Conservation (phyloP, 1,140 invertebrate genomes). For the Orchesella cincta region DNA sequence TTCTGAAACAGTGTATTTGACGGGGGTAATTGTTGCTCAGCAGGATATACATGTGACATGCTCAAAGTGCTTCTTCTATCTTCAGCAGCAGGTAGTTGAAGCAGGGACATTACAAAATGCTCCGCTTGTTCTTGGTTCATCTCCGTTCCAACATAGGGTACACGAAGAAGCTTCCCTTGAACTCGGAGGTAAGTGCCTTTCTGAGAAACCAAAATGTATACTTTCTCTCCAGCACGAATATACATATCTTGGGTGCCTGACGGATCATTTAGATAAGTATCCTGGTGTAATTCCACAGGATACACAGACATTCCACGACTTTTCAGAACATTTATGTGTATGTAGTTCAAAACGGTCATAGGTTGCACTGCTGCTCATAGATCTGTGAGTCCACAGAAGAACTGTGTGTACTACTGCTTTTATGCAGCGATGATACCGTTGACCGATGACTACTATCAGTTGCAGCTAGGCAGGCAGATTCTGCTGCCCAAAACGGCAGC, state of each 20-base stretch:
- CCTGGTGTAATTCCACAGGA: conserved; percentile 40
- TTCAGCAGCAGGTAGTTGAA: background rate
- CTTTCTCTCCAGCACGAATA: conserved; percentile 41
- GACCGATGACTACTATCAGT: too few relatives aligned
- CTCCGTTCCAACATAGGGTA: conserved; percentile 35
- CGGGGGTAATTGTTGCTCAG: conserved; percentile 36
- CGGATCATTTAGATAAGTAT: conserved; percentile 45
- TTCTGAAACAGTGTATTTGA: conserved; percentile 30
- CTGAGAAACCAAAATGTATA: conserved; percentile 41
- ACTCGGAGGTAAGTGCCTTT: conserved; percentile 40
- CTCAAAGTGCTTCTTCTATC: background rate
- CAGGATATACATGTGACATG: conserved; percentile 5
- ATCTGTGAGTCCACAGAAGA: background rate
- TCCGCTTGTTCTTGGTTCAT: conserved; percentile 42
- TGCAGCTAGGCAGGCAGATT: too few relatives aligned
- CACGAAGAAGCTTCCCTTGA: conserved; percentile 37
- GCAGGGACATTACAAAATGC: conserved; percentile 39
- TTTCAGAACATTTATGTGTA: conserved; percentile 34
- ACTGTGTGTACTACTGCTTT: background rate
- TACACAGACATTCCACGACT: conserved; percentile 41
- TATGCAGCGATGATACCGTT: too few relatives aligned
- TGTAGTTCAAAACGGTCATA: conserved; percentile 25
- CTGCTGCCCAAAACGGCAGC: too few relatives aligned
- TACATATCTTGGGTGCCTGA: conserved; percentile 38
- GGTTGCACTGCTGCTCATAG: background rate